Evolutionary conservation across 1,140 invertebrate genomes (phyloP), one percentile per base, ranked within the genome.

Genomic region (Nasonia giraulti): DNA sequence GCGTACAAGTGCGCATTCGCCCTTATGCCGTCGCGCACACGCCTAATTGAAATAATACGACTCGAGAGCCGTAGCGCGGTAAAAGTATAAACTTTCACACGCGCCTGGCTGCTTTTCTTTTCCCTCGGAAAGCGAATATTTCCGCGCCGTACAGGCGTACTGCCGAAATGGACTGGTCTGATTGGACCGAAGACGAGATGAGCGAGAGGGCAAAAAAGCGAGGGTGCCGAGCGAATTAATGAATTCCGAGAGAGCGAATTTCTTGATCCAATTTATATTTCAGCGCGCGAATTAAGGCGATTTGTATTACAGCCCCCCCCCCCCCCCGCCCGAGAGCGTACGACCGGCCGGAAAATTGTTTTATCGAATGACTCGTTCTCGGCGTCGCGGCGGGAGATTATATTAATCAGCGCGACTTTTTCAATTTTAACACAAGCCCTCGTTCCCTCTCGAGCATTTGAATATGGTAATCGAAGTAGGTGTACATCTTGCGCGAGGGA

Each of bases 241-340:
- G n/a, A n/a, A n/a, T n/a, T n/a, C n/a, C n/a, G n/a, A n/a, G n/a
- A n/a, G 47, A 20, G 8, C 23, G 17, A 77, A 77, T 77, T 77
- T 55, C 75, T 77, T 77, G 31, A 77, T 77, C 75, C 44, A 77
- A 77, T 77, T 76, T 76, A 47, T 76, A 47, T 76, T 76, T 10
- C 17, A 31, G 44, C 75, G 44, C 44, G 47, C 47, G n/a, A 27
- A 50, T 77, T 77, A 55, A 27, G 23, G 12, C 75, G 44, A 77
- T 55, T 77, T 76, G 74, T 76, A 76, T 76, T 76, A 47, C 37
- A 5, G 17, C 1, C 8, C 27, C 4, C 47, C 14, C n/a, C n/a
- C n/a, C n/a, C n/a, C n/a, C n/a, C n/a, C n/a, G n/a, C n/a, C 47
- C 14, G 27, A 27, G 27, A 10, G 47, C 12, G 27, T 27, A 27